Evolutionary conservation across 2,888 invertebrate genomes (phyloP).

Genomic region (Drosophila emarginata): DNA sequence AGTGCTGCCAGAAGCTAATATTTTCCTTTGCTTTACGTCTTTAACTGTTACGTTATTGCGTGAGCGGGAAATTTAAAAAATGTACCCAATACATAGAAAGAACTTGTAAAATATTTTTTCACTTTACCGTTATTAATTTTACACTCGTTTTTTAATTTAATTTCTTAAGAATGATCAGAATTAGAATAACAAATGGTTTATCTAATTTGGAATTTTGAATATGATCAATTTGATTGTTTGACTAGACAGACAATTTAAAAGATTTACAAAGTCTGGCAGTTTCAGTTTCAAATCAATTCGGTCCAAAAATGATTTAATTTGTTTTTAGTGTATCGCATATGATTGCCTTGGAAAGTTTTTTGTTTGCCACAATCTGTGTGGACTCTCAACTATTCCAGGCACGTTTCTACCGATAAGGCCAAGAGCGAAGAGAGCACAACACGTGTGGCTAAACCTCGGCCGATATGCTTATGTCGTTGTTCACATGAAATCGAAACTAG

Average conservation of each 20-base stretch:
- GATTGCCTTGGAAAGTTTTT: slow-evolving; percentile 5
- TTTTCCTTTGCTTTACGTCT: background rate
- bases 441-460: slow-evolving; percentile 51
- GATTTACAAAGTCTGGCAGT: too few species aligned
- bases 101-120: too few species aligned
- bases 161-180: too few species aligned
- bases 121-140: too few species aligned
- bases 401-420: slow-evolving; percentile 29
- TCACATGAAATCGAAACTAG: slow-evolving; percentile 53
- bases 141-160: too few species aligned
- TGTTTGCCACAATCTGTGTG: slow-evolving; percentile 4
- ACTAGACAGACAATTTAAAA: too few species aligned
- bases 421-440: slow-evolving; percentile 54
- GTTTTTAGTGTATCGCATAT: background rate
- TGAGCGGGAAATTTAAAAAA: background rate
- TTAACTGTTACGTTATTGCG: background rate
- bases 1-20: background rate
- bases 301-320: background rate
- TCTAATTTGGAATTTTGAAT: too few species aligned
- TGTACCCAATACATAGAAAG: too few species aligned
- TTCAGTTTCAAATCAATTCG: too few species aligned
- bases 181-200: too few species aligned
- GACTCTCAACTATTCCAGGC: slow-evolving; percentile 14
- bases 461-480: slow-evolving; percentile 30
- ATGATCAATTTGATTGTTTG: too few species aligned